A percentile compares a stretch with the other conserved stretches of the same genome.
Conservation (phyloP, 2,888 invertebrate genomes). For the Tenthredo mesomela region DNA sequence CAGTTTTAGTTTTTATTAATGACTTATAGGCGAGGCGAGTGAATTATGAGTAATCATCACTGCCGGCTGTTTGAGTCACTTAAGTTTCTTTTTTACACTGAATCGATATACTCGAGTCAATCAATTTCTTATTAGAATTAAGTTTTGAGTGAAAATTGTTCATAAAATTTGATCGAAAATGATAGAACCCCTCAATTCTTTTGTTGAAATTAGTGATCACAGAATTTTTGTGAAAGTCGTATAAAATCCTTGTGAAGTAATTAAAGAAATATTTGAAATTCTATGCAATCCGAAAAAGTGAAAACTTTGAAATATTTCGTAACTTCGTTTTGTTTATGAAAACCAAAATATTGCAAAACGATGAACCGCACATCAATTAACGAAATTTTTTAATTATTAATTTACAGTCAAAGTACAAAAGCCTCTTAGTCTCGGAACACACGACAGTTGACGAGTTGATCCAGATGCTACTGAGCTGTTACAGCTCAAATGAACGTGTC, state of each 20-base stretch:
- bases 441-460: conserved; percentile 94
- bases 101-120: background rate
- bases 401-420: conserved; percentile 92
- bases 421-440: conserved; percentile 91
- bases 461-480: conserved; percentile 90
- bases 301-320: too few relatives aligned
- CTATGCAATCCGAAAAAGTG: background rate
- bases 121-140: background rate
- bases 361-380: background rate
- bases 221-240: too few relatives aligned
- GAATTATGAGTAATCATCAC: background rate
- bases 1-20: background rate
- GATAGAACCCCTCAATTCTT: too few relatives aligned
- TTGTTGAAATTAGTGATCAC: too few relatives aligned
- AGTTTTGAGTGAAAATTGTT: background rate
- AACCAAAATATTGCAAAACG: background rate
- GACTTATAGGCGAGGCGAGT: background rate
- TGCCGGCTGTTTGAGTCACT: background rate
- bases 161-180: too few relatives aligned
- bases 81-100: background rate
- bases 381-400: background rate
- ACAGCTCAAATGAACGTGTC: conserved; percentile 90
- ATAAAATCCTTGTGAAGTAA: background rate
- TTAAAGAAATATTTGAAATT: background rate
- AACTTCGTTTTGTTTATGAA: too few relatives aligned